Conservation (phyloP, 2,113 vertebrate genomes). For the Bos javanicus region DNA sequence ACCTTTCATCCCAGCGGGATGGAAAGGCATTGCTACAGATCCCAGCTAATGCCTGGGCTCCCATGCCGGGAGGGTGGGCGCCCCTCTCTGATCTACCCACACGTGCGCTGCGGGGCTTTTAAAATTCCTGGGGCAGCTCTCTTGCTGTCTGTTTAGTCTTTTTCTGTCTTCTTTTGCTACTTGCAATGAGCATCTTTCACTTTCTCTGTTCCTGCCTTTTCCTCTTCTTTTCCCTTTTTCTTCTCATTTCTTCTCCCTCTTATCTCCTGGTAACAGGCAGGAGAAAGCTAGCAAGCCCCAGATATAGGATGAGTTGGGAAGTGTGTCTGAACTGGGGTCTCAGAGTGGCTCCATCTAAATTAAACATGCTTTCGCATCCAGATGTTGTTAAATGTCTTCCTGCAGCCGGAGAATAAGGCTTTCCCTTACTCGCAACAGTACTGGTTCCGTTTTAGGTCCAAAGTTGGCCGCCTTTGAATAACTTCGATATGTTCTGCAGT, state of each 20-base stretch:
- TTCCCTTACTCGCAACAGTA: background rate
- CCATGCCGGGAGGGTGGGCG: rapidly evolving
- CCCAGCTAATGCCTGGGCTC: rapidly evolving
- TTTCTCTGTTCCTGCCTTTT: background rate
- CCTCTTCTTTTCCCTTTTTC: too few relatives aligned
- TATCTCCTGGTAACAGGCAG: background rate
- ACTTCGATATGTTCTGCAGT: background rate
- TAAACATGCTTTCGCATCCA: background rate
- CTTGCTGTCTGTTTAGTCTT: background rate
- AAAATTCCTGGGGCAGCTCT: background rate
- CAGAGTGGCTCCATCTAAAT: background rate
- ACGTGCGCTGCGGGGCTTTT: rapidly evolving
- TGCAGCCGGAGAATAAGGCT: rapidly evolving
- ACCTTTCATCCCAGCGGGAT: background rate
- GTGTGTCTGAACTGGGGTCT: background rate
- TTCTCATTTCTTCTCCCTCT: background rate
- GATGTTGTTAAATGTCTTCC: background rate
- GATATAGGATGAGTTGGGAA: background rate
- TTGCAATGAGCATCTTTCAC: background rate
- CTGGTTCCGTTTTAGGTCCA: background rate
- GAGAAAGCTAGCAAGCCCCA: too few relatives aligned
- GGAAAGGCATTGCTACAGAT: background rate
- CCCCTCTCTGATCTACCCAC: background rate
- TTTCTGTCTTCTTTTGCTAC: background rate
- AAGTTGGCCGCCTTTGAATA: background rate